These are phyloP conservation scores for Leguminivora glycinivorella DNA, from an alignment of 1,140 invertebrate genomes.

Conservation along the genomic window DNA sequence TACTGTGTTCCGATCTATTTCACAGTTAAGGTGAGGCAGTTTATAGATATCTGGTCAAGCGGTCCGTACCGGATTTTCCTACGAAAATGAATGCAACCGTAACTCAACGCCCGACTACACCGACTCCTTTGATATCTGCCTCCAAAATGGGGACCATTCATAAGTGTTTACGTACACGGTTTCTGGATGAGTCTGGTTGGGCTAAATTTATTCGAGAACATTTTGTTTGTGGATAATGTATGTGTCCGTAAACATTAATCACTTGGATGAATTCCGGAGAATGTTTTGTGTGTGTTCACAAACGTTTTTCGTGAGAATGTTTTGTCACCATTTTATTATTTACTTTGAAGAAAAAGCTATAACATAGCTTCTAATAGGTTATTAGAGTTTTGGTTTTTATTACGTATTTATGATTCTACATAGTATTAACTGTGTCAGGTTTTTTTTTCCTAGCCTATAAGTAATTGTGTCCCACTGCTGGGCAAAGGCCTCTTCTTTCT, in stretches of 20 bases:
- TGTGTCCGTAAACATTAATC: conserved; percentile 14
- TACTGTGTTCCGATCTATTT: background rate
- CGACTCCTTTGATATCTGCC: conserved; percentile 1
- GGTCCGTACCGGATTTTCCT: background rate
- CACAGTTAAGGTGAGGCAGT: conserved; percentile 7
- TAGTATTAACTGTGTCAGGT: too few relatives aligned
- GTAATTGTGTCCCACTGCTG: too few relatives aligned
- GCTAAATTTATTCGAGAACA: conserved; percentile 24
- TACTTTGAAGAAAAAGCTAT: too few relatives aligned
- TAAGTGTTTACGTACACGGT: conserved; percentile 25
- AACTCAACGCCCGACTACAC: background rate
- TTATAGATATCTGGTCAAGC: background rate
- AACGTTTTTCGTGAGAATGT: background rate
- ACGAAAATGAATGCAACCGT: conserved; percentile 12
- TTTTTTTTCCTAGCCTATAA: too few relatives aligned
- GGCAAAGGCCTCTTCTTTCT: too few relatives aligned
- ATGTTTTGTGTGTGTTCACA: background rate
- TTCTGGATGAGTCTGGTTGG: background rate
- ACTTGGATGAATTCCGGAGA: conserved; percentile 20
- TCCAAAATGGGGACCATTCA: conserved; percentile 10
- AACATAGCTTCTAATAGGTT: too few relatives aligned
- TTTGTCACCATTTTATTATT: background rate
- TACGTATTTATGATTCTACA: too few relatives aligned
- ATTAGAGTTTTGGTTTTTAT: too few relatives aligned
- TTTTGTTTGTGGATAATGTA: conserved; percentile 28